Evolutionary conservation across 1,140 invertebrate species (phyloP).

Genomic region (Drosophila biarmipes): DNA sequence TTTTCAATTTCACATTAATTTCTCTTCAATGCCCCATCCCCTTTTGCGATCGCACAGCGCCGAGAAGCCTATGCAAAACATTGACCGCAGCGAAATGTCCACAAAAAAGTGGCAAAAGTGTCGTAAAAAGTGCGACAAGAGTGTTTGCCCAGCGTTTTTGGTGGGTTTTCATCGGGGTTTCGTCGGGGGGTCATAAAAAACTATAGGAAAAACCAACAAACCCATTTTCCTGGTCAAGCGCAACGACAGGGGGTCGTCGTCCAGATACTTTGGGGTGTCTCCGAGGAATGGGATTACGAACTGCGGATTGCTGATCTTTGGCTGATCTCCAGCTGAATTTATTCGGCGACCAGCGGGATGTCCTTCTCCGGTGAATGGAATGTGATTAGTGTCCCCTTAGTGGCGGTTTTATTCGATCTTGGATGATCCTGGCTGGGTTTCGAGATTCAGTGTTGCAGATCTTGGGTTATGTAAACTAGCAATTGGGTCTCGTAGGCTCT

Average conservation of each 20-base stretch:
- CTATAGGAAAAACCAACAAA: slow-evolving; percentile 59
- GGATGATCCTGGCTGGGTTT: neutral
- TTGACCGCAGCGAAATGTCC: slow-evolving; percentile 70
- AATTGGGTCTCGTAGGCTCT: slow-evolving; percentile 21
- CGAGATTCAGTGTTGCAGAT: slow-evolving; percentile 5
- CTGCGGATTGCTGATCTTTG: slow-evolving; percentile 38
- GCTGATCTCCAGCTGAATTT: slow-evolving; percentile 45
- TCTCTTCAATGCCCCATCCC: slow-evolving; percentile 65
- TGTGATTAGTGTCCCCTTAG: slow-evolving; percentile 38
- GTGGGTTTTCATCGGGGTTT: slow-evolving; percentile 18
- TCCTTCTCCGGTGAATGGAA: slow-evolving; percentile 38
- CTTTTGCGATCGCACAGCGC: slow-evolving; percentile 21
- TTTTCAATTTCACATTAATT: slow-evolving; percentile 82
- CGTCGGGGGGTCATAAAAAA: slow-evolving; percentile 65
- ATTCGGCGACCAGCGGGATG: slow-evolving; percentile 23
- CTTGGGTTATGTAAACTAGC: slow-evolving; percentile 33
- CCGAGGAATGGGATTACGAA: slow-evolving; percentile 33
- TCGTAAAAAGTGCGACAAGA: slow-evolving; percentile 64
- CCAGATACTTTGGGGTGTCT: neutral
- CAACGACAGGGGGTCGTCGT: slow-evolving; percentile 68
- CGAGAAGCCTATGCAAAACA: slow-evolving; percentile 53
- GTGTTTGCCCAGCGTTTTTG: slow-evolving; percentile 38
- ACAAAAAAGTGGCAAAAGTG: slow-evolving; percentile 67
- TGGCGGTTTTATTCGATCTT: slow-evolving; percentile 5
- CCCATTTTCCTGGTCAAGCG: slow-evolving; percentile 73